A percentile compares a stretch with the other conserved stretches of the same genome.
Conservation (phyloP, 2,888 invertebrate species). For the Drosophila macrothrix region DNA sequence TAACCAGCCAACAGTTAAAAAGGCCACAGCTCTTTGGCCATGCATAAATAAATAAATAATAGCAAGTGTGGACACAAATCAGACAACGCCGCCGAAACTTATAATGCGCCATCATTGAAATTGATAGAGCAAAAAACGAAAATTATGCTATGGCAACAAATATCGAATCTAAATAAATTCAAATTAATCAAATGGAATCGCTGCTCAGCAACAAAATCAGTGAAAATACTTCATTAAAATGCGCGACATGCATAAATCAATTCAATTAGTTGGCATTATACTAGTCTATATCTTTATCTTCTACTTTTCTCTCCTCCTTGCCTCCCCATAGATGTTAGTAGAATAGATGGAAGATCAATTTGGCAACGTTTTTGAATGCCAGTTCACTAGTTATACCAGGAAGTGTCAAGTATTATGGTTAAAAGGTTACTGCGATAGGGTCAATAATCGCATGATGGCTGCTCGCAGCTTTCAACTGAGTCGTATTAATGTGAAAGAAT, state of each 20-base stretch:
- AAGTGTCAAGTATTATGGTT: neutral
- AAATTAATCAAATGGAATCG: slow-evolving; percentile 67
- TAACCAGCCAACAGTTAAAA: slow-evolving; percentile 24
- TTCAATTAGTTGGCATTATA: slow-evolving; percentile 76
- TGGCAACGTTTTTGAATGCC: slow-evolving; percentile 28
- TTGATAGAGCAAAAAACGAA: slow-evolving; percentile 64
- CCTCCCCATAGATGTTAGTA: neutral
- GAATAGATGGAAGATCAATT: slow-evolving; percentile 14
- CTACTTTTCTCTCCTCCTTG: neutral
- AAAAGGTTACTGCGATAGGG: slow-evolving; percentile 14
- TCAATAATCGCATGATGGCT: slow-evolving; percentile 3
- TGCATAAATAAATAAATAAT: slow-evolving; percentile 79
- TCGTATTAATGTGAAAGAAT: neutral
- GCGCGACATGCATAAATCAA: slow-evolving; percentile 78
- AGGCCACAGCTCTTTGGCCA: slow-evolving; percentile 23
- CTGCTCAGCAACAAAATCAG: slow-evolving; percentile 20
- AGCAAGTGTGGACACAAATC: slow-evolving; percentile 73
- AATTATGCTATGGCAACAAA: slow-evolving; percentile 47
- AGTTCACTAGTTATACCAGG: neutral
- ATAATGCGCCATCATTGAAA: slow-evolving; percentile 64
- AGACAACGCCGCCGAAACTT: slow-evolving; percentile 51
- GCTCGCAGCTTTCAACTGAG: neutral
- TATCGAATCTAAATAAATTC: slow-evolving; percentile 70
- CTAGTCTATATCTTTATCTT: slow-evolving; percentile 26
- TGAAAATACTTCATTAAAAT: slow-evolving; percentile 65